Base-by-base conservation (phyloP, 2,797 vertebrate genomes). In the Mionectes olivaceus region DNA sequence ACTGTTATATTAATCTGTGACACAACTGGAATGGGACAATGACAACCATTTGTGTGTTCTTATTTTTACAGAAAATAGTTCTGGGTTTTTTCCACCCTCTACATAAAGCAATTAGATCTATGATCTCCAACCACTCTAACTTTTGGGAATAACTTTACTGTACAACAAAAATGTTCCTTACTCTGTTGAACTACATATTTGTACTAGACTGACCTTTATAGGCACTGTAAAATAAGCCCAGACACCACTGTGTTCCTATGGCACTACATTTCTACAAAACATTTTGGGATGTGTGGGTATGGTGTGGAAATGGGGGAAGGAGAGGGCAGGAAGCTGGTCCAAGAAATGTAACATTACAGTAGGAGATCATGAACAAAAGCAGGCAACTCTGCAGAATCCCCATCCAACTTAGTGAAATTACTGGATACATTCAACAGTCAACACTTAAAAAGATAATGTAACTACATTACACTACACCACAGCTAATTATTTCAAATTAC, bases 71-170 rank as follows among this genome's bases (percentile, higher is more conserved):
- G 28, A 33, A 80, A 83, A 80, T 2, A 25, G 7, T 32, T 19
- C 3, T 2, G 1, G 0, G 19, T 69, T 86, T 25, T 5, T 5
- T 28, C 32, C 17, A 39, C 7, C 25, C 10, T 87, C 27, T 49
- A 18, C 37, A 61, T 2, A 65, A 60, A 88, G 33, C 19, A 68
- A 28, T n/a, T 53, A 63, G 15, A 73, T 24, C 17, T 44, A 43
- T 0, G 0, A 74, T 47, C 15, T 59, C 24, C 17, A 88, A 23
- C 6, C 49, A 64, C 28, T 70, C 28, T 49, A 70, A 44, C 18
- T 33, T 67, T 37, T 39, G 33, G 27, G 81, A 68, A 21, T 23
- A 73, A 33, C 8, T 57, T 47, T 60, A 55, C 43, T 65, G 22
- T 43, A 59, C 23, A 60, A 30, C 23, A 39, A 50, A 47, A 50